Percentiles rank a stretch among this genome's conserved stretches.
These are phyloP conservation scores for Epinephelus cyanopodus DNA, from an alignment of 2,113 vertebrate species.

Conservation along the genomic window DNA sequence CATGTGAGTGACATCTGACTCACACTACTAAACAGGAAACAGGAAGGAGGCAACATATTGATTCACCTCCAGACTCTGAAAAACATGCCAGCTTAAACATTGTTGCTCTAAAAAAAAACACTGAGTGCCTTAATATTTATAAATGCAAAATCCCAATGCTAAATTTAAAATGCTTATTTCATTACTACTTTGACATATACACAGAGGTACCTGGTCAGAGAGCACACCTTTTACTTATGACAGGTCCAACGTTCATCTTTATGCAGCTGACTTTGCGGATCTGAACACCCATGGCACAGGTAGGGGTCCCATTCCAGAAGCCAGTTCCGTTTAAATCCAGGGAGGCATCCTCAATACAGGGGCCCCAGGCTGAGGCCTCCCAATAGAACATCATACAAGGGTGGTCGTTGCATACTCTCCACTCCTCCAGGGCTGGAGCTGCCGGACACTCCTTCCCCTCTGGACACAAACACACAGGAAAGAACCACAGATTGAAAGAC, in stretches of 20 bases:
- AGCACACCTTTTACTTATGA: constrained; percentile 91
- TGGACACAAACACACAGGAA: constrained; percentile 53
- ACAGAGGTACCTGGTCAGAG: neutral
- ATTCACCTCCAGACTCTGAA: neutral
- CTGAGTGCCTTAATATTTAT: neutral
- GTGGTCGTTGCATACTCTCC: constrained; percentile 91
- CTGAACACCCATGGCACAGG: constrained; percentile 90
- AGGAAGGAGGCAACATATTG: neutral
- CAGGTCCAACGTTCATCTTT: constrained; percentile 88
- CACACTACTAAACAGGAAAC: neutral
- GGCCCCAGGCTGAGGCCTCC: constrained; percentile 90
- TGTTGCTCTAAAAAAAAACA: neutral
- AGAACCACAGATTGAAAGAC: constrained; percentile 21
- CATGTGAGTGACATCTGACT: neutral
- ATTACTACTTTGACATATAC: neutral
- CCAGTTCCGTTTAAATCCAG: constrained; percentile 81
- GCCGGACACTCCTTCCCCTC: constrained; percentile 91
- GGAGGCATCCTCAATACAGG: constrained; percentile 85
- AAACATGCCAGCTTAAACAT: neutral
- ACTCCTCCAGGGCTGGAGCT: constrained; percentile 88
- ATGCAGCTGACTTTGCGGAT: constrained; percentile 89
- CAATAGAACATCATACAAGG: constrained; percentile 90
- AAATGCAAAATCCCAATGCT: neutral
- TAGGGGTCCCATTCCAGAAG: constrained; percentile 78
- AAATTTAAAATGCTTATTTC: too few species aligned